Evolutionary conservation across 1,140 invertebrate genomes (phyloP).

Genomic region (Eueides isabella): DNA sequence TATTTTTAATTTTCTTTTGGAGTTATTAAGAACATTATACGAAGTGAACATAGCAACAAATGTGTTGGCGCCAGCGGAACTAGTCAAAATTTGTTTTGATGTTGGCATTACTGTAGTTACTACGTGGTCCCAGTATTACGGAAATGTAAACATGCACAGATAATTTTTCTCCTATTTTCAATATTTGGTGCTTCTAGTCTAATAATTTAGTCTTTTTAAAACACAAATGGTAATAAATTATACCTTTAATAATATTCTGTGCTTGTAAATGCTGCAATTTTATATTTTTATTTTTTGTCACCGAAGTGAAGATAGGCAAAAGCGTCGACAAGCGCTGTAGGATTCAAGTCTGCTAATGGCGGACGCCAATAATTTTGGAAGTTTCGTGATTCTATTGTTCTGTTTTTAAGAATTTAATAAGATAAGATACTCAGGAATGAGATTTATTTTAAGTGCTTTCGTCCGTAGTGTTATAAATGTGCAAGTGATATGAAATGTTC

Average conservation of each 20-base stretch:
- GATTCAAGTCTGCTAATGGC: conserved; percentile 80
- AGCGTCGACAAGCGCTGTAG: conserved; percentile 78
- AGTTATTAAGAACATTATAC: neutral
- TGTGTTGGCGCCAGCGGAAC: conserved; percentile 75
- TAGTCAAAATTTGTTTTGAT: conserved; percentile 48
- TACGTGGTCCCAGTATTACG: conserved; percentile 77
- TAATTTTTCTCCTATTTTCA: conserved; percentile 61
- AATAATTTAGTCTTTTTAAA: conserved; percentile 43
- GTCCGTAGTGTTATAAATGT: conserved; percentile 68
- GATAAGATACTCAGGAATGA: conserved; percentile 59
- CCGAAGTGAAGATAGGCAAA: conserved; percentile 78
- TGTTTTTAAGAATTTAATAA: conserved; percentile 65
- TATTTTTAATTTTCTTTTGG: neutral
- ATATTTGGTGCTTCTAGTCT: conserved; percentile 49
- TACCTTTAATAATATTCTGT: conserved; percentile 38
- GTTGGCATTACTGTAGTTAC: conserved; percentile 72
- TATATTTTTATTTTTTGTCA: conserved; percentile 68
- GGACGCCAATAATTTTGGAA: conserved; percentile 82
- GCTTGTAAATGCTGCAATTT: conserved; percentile 33
- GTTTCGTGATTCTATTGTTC: conserved; percentile 82
- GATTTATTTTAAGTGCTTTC: conserved; percentile 65
- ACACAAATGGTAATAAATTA: conserved; percentile 43
- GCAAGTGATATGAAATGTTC: conserved; percentile 79
- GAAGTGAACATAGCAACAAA: conserved; percentile 42
- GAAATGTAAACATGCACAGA: conserved; percentile 79